These are phyloP conservation scores for Protosalanx chinensis DNA, from an alignment of 2,797 vertebrate species.

Conservation along the genomic window DNA sequence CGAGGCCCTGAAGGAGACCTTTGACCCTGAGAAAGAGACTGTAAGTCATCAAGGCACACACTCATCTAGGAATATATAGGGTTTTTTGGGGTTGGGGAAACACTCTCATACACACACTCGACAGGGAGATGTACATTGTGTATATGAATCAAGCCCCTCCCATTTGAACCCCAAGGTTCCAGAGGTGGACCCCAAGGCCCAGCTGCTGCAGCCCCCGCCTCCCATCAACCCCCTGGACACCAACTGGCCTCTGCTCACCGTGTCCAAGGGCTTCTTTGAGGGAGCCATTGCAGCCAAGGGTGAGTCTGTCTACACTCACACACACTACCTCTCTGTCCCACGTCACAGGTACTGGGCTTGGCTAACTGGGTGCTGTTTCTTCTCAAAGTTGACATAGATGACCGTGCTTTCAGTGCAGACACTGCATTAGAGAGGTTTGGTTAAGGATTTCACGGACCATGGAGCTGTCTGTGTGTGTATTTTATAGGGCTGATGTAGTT, in stretches of 20 bases:
- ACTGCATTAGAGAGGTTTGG: too few species aligned
- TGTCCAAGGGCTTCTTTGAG: constrained; percentile 97
- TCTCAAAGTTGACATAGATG: too few species aligned
- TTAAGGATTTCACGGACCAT: not conserved
- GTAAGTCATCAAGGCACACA: constrained; percentile 61
- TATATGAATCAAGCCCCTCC: not conserved
- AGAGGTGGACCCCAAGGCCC: constrained; percentile 86
- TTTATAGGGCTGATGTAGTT: not conserved
- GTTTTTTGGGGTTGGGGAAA: too few species aligned
- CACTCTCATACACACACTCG: not conserved
- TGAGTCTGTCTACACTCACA: constrained; percentile 47
- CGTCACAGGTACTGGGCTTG: too few species aligned
- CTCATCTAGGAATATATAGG: too few species aligned
- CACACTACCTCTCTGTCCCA: not conserved
- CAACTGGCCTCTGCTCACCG: constrained; percentile 94
- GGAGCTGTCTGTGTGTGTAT: not conserved
- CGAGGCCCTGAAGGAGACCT: constrained; percentile 86
- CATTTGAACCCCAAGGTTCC: constrained; percentile 75
- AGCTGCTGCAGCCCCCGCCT: constrained; percentile 88
- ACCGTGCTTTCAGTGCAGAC: too few species aligned
- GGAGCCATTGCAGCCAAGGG: constrained; percentile 89
- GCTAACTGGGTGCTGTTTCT: too few species aligned
- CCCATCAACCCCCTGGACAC: constrained; percentile 96
- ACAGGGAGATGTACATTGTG: not conserved
- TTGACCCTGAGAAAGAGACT: constrained; percentile 92